Percentiles rank a stretch among this genome's conserved stretches.
Evolutionary conservation across 92 coral and sea anemone genomes (phyloP).

Genomic region (Palythoa grandis): DNA sequence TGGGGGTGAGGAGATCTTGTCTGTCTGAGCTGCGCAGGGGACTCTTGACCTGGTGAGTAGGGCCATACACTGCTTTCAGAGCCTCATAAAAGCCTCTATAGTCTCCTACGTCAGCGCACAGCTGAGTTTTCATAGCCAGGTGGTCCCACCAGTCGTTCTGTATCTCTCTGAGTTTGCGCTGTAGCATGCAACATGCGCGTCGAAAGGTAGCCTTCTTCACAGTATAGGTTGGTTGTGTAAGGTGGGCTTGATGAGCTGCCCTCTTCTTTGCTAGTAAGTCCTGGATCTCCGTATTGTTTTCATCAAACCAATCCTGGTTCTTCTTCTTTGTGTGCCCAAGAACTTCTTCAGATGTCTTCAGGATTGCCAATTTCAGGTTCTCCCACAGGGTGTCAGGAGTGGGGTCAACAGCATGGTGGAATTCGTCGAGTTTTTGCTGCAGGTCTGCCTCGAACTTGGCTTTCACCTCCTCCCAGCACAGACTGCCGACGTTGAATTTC

Average conservation of each 20-base stretch:
- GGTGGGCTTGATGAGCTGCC: not conserved
- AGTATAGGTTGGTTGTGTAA: not conserved
- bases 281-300: slow-evolving; percentile 15
- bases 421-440: slow-evolving; percentile 34
- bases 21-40: slow-evolving; percentile 35
- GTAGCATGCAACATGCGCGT: slow-evolving; percentile 19
- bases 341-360: slow-evolving; percentile 40
- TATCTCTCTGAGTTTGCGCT: too few relatives aligned
- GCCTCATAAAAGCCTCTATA: slow-evolving; percentile 34
- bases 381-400: slow-evolving; percentile 41
- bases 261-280: slow-evolving; percentile 34
- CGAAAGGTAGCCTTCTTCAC: slow-evolving; percentile 20
- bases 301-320: not conserved
- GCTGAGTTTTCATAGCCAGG: slow-evolving; percentile 12
- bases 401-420: slow-evolving; percentile 36
- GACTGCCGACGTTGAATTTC: slow-evolving; percentile 42
- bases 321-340: slow-evolving; percentile 45
- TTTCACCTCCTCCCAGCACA: slow-evolving; percentile 42
- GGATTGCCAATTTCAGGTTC: slow-evolving; percentile 37
- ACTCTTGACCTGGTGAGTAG: slow-evolving; percentile 24
- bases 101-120: slow-evolving; percentile 32
- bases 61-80: slow-evolving; percentile 39
- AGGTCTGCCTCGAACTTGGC: slow-evolving; percentile 47
- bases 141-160: not conserved
- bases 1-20: slow-evolving; percentile 1